Base-by-base conservation (phyloP, 2,888 invertebrate species). In the Pedicia rivosa region DNA sequence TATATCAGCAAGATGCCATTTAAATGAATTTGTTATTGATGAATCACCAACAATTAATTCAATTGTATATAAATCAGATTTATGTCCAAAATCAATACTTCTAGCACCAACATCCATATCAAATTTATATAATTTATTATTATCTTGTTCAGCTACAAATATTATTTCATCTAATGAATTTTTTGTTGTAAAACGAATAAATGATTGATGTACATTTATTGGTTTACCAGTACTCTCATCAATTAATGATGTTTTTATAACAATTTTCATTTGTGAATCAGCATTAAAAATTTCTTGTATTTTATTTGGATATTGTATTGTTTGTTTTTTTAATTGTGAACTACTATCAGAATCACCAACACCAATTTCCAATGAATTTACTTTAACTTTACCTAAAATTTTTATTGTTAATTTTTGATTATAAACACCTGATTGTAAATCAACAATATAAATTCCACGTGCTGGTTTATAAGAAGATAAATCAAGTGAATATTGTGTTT, bases 21-120 rank as follows among this genome's bases (percentile, higher is more conserved):
- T 71, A 51, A 95, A 70, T 10, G 95, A 86, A 62, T 88, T 91
- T 46, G 83, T 78, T 41, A 91, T 72, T 5, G 88, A 74, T 39
- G 86, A 75, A 67, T 97, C 98, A 4, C 97, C 98, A 37, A 97
- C 66, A 46, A 90, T 78, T 43, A 97, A 55, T 47, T 80, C 80
- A 44, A 95, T 65, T 42, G 74, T 68, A 63, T 92, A 92, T 30
- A 67, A 59, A 25, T 91, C 95, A 31, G 81, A 80, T 37, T 69
- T 63, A 45, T 73, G 68, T 39, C 72, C 71, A 50, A 97, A 76
- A 50, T 88, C 87, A 49, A 76, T 74, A 12, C 78, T 78, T 47
- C 84, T 74, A 28, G 74, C 68, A 30, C 78, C 80, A 31, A 92
- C 72, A 57, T 88, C 86, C 74, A 97, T 72, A 53, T 94, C 92